Evolutionary conservation across 2,888 invertebrate species (phyloP).

Genomic region (Chrysolina haemoptera): DNA sequence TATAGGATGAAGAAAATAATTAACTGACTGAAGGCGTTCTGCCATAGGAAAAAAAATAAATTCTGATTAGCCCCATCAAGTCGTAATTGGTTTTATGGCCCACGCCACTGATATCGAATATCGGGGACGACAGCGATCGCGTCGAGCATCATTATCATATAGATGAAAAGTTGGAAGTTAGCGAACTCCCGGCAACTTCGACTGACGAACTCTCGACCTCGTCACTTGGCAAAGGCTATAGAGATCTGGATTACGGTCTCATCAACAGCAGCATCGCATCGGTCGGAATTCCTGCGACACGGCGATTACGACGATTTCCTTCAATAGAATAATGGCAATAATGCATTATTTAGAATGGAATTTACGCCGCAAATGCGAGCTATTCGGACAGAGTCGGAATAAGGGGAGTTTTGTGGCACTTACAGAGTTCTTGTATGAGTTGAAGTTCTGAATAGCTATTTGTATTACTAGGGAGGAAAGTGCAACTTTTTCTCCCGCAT

Average conservation of each 20-base stretch:
- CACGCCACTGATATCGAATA: not conserved
- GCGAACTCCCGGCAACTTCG: slow-evolving; percentile 9
- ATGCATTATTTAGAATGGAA: slow-evolving; percentile 30
- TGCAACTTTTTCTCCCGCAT: too few relatives aligned
- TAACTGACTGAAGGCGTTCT: too few relatives aligned
- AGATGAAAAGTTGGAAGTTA: slow-evolving; percentile 40
- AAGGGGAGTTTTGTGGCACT: not conserved
- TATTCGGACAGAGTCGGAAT: not conserved
- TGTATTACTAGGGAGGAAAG: too few relatives aligned
- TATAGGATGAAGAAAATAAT: too few relatives aligned
- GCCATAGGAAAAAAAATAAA: too few relatives aligned
- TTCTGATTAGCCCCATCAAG: too few relatives aligned
- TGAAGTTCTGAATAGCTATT: too few relatives aligned
- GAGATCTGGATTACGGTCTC: slow-evolving; percentile 2
- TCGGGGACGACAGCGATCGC: slow-evolving; percentile 9
- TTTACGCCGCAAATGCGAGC: slow-evolving; percentile 25
- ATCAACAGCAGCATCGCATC: not conserved
- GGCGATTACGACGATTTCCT: slow-evolving; percentile 33
- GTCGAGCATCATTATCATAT: slow-evolving; percentile 44
- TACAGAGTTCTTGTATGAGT: not conserved
- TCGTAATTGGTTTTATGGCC: too few relatives aligned
- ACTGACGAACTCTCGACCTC: slow-evolving; percentile 15
- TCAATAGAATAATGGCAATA: slow-evolving; percentile 34
- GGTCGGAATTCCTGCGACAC: slow-evolving; percentile 30
- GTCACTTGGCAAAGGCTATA: slow-evolving; percentile 4